These are phyloP conservation scores for Brotula barbata DNA, from an alignment of 2,797 vertebrate species.

Conservation along the genomic window DNA sequence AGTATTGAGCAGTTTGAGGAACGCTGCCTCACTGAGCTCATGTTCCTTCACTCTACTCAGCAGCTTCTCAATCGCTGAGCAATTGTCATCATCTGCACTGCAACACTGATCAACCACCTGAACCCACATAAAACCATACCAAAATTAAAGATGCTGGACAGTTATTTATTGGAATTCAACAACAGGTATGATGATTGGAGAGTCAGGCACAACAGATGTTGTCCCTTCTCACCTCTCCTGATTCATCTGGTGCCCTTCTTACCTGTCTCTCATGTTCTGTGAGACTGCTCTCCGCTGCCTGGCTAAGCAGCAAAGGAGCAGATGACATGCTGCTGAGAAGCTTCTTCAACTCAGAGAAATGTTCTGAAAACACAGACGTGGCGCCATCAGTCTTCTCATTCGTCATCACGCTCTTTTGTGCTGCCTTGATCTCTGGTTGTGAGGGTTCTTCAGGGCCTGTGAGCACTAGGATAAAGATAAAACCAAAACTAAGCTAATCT, in stretches of 20 bases:
- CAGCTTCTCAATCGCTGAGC: constrained; percentile 70
- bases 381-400: not conserved
- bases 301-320: constrained; percentile 76
- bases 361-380: constrained; percentile 61
- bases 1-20: constrained; percentile 77
- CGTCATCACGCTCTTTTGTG: not conserved
- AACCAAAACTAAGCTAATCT: not conserved
- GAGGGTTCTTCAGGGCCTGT: constrained; percentile 33
- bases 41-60: constrained; percentile 76
- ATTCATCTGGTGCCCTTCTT: constrained; percentile 15
- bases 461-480: not conserved
- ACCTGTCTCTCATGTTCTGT: constrained; percentile 76
- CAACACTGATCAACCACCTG: constrained; percentile 85
- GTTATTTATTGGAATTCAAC: no score
- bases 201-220: no score
- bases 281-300: constrained; percentile 75
- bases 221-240: no score
- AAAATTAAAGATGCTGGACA: no score
- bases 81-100: constrained; percentile 66
- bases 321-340: constrained; percentile 75
- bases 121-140: no score
- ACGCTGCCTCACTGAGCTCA: constrained; percentile 69
- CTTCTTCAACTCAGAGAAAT: constrained; percentile 72
- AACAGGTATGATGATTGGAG: no score
- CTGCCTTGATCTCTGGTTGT: no score